Conservation (phyloP, 1,140 invertebrate species). For the Ceratina australensis region DNA sequence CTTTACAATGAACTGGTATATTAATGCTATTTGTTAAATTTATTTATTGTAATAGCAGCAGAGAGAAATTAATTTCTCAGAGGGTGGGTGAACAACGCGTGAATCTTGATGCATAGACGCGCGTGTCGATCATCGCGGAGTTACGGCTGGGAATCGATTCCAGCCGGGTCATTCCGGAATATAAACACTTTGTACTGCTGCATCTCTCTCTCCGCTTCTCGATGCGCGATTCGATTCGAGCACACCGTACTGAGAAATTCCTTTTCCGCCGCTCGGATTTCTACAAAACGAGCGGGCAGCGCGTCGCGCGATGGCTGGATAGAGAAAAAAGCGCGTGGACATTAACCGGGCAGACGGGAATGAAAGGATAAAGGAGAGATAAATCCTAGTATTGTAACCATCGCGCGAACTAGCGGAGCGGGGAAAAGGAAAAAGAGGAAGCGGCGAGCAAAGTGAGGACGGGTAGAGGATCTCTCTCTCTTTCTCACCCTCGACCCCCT, state of each 20-base stretch:
- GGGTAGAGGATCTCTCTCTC: background rate
- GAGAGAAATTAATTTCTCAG: no score
- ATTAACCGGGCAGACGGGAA: conserved; percentile 44
- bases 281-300: conserved; percentile 18
- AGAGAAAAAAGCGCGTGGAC: conserved; percentile 10
- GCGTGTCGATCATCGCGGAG: background rate
- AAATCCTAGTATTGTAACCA: conserved; percentile 58
- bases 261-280: background rate
- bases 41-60: no score
- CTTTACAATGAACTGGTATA: no score
- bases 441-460: background rate
- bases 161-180: background rate
- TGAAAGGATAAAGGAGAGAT: conserved; percentile 52
- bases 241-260: background rate
- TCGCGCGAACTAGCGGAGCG: conserved; percentile 53
- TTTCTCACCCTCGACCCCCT: no score
- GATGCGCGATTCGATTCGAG: background rate
- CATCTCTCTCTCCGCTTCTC: background rate
- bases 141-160: conserved; percentile 18
- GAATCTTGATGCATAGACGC: conserved; percentile 1
- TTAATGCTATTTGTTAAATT: background rate
- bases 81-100: conserved; percentile 6
- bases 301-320: background rate
- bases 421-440: background rate
- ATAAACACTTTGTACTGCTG: background rate